phyloP scores from a whole-genome alignment of 1,140 invertebrate species.

The Pogonognathellus flavescens region DNA sequence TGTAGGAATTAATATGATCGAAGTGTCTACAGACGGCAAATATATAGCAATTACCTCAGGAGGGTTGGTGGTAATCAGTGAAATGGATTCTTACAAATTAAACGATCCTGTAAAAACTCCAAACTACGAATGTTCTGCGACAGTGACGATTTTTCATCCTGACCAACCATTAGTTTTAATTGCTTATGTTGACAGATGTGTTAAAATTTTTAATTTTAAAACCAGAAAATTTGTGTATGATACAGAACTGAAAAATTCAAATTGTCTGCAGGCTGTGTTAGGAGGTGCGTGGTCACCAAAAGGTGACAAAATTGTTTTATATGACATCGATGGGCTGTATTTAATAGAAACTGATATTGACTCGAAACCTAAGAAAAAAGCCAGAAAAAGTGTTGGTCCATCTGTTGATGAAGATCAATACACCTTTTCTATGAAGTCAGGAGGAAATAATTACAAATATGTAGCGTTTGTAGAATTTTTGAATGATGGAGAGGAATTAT shows the following conservation, averaged over 20 bases:
- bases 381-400: conserved; percentile 13
- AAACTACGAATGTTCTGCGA: conserved; percentile 25
- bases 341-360: conserved; percentile 51
- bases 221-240: conserved; percentile 35
- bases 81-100: neutral
- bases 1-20: conserved; percentile 8
- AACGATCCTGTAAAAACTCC: conserved; percentile 11
- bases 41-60: conserved; percentile 18
- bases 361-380: conserved; percentile 42
- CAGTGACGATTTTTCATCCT: conserved; percentile 59
- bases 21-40: conserved; percentile 24
- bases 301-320: conserved; percentile 47
- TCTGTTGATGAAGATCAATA: neutral
- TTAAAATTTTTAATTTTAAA: conserved; percentile 58
- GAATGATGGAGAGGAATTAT: conserved; percentile 57
- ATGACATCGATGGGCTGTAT: conserved; percentile 59
- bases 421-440: conserved; percentile 54
- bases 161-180: conserved; percentile 48
- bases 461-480: conserved; percentile 58
- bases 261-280: conserved; percentile 58
- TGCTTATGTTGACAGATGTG: conserved; percentile 59
- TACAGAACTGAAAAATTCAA: conserved; percentile 36
- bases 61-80: neutral
- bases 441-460: conserved; percentile 61
- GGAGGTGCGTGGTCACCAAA: conserved; percentile 58